These are phyloP conservation scores for Nysson spinosus DNA, from an alignment of 2,888 invertebrate genomes.

Conservation along the genomic window DNA sequence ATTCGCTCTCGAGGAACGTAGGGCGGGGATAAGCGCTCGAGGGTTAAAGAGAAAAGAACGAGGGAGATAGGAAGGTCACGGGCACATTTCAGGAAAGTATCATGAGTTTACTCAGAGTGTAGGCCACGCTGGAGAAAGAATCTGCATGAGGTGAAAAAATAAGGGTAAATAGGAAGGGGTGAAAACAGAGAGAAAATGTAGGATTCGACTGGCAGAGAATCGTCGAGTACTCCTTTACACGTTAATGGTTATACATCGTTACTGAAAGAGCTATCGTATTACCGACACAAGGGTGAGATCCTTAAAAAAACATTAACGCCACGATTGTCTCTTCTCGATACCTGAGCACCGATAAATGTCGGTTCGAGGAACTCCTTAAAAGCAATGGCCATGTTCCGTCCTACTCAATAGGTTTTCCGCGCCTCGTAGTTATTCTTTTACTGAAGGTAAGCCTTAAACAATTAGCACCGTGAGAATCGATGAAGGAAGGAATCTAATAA, in stretches of 20 bases:
- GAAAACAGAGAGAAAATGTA: constrained; percentile 13
- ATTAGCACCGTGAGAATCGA: too few species aligned
- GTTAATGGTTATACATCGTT: constrained; percentile 57
- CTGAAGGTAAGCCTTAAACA: neutral
- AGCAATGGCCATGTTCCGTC: constrained; percentile 2
- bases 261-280: constrained; percentile 43
- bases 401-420: neutral
- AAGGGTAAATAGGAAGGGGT: neutral
- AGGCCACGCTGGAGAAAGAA: neutral
- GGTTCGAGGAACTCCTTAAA: constrained; percentile 27
- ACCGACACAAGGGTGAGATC: constrained; percentile 13
- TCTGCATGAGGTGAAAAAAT: constrained; percentile 17
- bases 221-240: constrained; percentile 29
- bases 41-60: neutral
- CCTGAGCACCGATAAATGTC: constrained; percentile 46
- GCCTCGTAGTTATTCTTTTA: neutral
- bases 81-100: constrained; percentile 5
- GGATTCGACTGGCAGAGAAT: constrained; percentile 20
- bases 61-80: neutral
- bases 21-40: constrained; percentile 6
- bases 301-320: constrained; percentile 47
- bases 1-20: constrained; percentile 27
- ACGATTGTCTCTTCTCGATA: constrained; percentile 36
- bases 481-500: too few species aligned
- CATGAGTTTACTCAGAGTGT: constrained; percentile 6